Conservation (phyloP, 2,888 invertebrate species). For the Megalurothrips usitatus region DNA sequence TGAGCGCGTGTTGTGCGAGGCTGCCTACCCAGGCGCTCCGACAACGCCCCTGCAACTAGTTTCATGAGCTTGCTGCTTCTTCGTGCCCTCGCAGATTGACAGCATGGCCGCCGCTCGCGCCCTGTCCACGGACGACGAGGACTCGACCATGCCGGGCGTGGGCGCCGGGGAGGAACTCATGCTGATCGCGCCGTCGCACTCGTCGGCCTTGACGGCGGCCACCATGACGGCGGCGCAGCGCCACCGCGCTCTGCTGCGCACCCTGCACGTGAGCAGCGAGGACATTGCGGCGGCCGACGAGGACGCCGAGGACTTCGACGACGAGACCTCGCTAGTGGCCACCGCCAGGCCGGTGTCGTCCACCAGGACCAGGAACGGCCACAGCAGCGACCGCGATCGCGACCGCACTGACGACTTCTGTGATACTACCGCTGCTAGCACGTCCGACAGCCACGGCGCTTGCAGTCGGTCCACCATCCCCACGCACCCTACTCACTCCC, state of each 20-base stretch:
- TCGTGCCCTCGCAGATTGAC: not conserved
- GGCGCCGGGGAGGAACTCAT: not conserved
- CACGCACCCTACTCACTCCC: not conserved
- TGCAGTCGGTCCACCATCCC: not conserved
- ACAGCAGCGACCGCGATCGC: no score
- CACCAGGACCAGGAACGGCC: not conserved
- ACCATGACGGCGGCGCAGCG: not conserved
- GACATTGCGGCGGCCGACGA: constrained; percentile 18
- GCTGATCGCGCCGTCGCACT: not conserved
- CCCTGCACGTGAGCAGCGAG: constrained; percentile 18
- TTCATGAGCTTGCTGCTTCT: not conserved
- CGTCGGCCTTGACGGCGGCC: not conserved
- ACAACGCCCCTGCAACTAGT: not conserved
- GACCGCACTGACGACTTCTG: constrained; percentile 25
- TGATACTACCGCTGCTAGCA: not conserved
- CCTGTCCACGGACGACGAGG: constrained; percentile 13
- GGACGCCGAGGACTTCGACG: constrained; percentile 13
- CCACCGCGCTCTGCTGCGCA: constrained; percentile 13
- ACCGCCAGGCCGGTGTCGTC: not conserved
- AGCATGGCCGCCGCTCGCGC: not conserved
- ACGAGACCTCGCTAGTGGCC: constrained; percentile 7
- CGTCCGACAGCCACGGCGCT: not conserved
- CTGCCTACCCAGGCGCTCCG: no score
- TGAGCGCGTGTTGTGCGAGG: no score
- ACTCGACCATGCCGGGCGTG: not conserved